Evolutionary conservation across 1,140 invertebrate genomes (phyloP), one percentile per base, ranked within the genome.

Genomic region (Drosophila rhopaloa): DNA sequence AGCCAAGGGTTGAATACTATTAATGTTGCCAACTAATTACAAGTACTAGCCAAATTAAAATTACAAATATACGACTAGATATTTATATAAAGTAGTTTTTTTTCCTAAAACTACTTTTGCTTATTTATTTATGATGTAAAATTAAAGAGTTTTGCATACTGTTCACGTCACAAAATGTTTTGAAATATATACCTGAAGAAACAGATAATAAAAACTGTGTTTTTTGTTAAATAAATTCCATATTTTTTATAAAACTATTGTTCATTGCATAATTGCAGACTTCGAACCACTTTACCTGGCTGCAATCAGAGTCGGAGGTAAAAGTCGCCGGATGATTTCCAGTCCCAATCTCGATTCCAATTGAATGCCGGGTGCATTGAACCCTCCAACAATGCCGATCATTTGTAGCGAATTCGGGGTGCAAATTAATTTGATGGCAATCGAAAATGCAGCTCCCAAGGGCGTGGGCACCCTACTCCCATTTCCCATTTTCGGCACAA

Each of bases 371-470:
- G 35, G 72, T 57, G 58, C 72, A 75, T 40, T 75, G 71, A 75
- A 55, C 72, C 37, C 38, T 47, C 38, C 9, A 43, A 74, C 51
- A 76, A 76, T 67, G 38, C 54, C 19, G 60, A 76, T 66, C 54
- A 76, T 66, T 76, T 67, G 76, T 79, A 44, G 77, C 76, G 40
- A 75, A 75, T 62, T 68, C 50, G 54, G 76, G 76, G 72, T 83
- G 81, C 81, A 71, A 80, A 83, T 59, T 77, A 83, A 68, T 83
- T 75, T 61, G 11, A 60, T 14, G 48, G 55, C 71, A 63, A 81
- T 70, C 71, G 32, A 46, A 70, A 41, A 57, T 54, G n/a, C 54
- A 59, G n/a, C 46, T 5, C 35, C 55, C 51, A 61, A 50, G 16
- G 76, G 58, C 74, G 47, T 71, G 35, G 32, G 9, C 46, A 27